These are phyloP conservation scores for Columba livia DNA, from an alignment of 2,113 vertebrate genomes.

Conservation along the genomic window DNA sequence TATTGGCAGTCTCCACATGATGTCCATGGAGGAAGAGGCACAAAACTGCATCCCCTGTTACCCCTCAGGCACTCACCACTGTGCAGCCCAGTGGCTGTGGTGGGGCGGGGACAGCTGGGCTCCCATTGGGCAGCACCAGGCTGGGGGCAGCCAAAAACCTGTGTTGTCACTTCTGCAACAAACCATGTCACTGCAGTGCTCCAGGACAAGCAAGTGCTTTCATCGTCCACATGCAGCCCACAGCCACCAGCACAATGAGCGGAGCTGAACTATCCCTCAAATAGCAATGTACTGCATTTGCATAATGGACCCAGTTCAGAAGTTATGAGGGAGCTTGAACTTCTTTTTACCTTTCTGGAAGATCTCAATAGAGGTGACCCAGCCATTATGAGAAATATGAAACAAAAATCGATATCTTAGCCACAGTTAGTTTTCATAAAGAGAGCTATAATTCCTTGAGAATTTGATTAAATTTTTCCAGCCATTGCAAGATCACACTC, in stretches of 20 bases:
- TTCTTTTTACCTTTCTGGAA: not conserved
- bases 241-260: not conserved
- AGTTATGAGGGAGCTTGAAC: not conserved
- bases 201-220: not conserved
- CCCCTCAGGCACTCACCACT: fast-evolving
- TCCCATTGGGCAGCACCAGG: fast-evolving
- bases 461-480: not conserved
- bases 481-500: not conserved
- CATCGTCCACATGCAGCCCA: not conserved
- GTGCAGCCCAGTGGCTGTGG: fast-evolving
- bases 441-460: not conserved
- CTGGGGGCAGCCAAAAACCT: not conserved
- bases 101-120: not conserved
- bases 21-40: not conserved
- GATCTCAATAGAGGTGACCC: not conserved
- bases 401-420: not conserved
- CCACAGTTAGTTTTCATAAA: not conserved
- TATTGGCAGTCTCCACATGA: fast-evolving
- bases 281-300: not conserved
- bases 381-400: not conserved
- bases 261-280: not conserved
- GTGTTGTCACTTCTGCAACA: fast-evolving
- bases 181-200: fast-evolving
- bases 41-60: not conserved
- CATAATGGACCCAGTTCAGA: not conserved